Evolutionary conservation across 2,113 vertebrate genomes (phyloP), one percentile per base, ranked within the genome.

Genomic region (Mystacornis crossleyi): DNA sequence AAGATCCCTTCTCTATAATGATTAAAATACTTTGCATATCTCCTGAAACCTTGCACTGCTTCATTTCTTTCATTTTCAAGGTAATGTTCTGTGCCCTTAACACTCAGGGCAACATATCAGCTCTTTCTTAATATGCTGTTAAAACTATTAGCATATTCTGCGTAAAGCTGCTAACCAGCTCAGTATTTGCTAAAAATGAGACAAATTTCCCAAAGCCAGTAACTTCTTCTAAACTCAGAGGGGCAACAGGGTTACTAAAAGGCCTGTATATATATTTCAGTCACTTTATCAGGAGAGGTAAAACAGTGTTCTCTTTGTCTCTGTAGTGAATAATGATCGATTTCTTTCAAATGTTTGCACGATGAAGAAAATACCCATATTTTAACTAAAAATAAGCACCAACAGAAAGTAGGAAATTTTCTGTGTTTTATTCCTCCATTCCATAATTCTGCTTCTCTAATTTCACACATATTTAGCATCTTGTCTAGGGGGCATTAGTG

Each of bases 401-500:
- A 40, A 83, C 34, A 88, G 55, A 62, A 64, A 71, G 54, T 2
- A 64, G 34, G 18, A 78, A 85, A 54, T 55, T 36, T 53, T 67
- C 43, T 50, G 8, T 25, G 25, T 42, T 55, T 57, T 88, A 75
- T 26, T 77, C 16, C 78, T 95, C 48, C 43, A 21, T 64, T 89
- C 94, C 60, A 69, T 85, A 92, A 81, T 89, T 89, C 64, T 34
- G n/a, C 66, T 53, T 57, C 91, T 84, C 81, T 96, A 96, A 93
- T 97, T 89, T 96, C 83, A 65, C 80, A 60, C 67, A 40, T 97
- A 95, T 89, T 90, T 96, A 96, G 91, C 94, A 89, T 95, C 94
- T 92, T 88, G 89, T 94, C 93, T 95, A 89, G 62, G 42, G 74
- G 58, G 94, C 95, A 97, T 97, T 96, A 90, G 78, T 83, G 81